Base-by-base conservation (phyloP, 1,140 invertebrate species). In the Drosophila malerkotliana region DNA sequence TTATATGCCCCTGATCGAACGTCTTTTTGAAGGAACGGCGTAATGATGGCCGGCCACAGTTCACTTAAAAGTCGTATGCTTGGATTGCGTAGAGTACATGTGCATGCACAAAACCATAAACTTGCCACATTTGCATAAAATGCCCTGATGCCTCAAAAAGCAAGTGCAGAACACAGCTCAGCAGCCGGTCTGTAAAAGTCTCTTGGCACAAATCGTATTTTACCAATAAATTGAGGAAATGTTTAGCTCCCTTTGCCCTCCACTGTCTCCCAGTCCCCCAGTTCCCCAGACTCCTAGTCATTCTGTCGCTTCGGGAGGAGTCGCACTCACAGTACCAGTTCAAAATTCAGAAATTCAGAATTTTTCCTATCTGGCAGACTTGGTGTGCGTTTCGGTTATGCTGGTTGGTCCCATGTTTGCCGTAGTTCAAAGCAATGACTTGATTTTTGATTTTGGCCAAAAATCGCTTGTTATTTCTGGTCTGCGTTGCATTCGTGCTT, bases 121-220 rank as follows among this genome's bases (percentile, higher is more conserved):
- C 71, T 85, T 87, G 82, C 83, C 64, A 75, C 74, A 85, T 85
- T 85, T 85, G 79, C 82, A 85, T 85, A 85, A 85, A 82, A 87
- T 84, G 69, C 69, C 76, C 73, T 77, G 77, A 73, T 83, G 80
- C 80, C 76, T 79, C 72, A 83, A 76, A 76, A 72, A 59, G 64
- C 79, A 74, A 55, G 55, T 56, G 55, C 44, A 76, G 56, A 34
- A 39, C 28, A 51, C 44, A 72, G 55, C 52, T 81, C 51, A 63
- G 59, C 69, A 74, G 60, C 47, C 53, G 26, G 58, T 63, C 47
- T 37, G 72, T 75, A 68, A 77, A 62, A 72, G 47, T 68, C 80
- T 77, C 82, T 72, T 78, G 74, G 64, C 82, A 78, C 69, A 58
- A 58, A 85, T 75, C 81, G 74, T 85, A 87, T 81, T 85, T 87